Base-by-base conservation (phyloP, 2,888 invertebrate genomes). In the Lepidocyrtinus sp. region DNA sequence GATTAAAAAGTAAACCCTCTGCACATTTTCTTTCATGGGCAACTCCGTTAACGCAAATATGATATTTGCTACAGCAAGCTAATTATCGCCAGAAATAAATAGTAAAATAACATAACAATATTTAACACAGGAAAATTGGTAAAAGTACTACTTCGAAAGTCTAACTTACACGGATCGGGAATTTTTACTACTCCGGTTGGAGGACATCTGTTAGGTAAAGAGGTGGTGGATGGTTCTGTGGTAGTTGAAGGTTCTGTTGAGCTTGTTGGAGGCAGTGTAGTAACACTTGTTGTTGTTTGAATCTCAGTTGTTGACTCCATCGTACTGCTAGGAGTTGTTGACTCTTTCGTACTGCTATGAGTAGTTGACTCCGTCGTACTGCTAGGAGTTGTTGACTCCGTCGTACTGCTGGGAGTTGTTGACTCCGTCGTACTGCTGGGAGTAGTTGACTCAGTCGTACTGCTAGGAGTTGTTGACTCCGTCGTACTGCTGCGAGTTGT, bases 151-250 rank as follows among this genome's bases (percentile, higher is more conserved):
- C 26, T 1, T n/a, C n/a, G n/a, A 36, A 45, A 45, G 64, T 55
- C 1, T 17, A n/a, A 59, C 65, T 67, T 3, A 76, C 75, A 21
- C 74, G 79, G 79, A 25, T 80, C 59, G 9, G 72, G 73, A 22
- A 82, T 70, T 24, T 76, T 76, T 50, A 68, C 69, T 1, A 80
- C 21, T 15, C 76, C 80, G 5, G 12, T 55, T 27, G 79, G 55
- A 26, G 79, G 80, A 61, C 82, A 82, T n/a, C 50, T 59, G n/a
- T 75, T 75, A 1, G 81, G 72, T 5, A 64, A 19, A 12, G 77
- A 62, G n/a, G 73, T 61, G 36, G 74, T 76, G 22, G 76, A 64
- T 1, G 67, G 17, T 22, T 15, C 55, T 2, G 67, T 62, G n/a
- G 62, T 3, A n/a, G n/a, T 55, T 7, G 45, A 12, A 9, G 45